These are phyloP conservation scores for Lepus americanus DNA, from an alignment of 2,113 vertebrate species.

Conservation along the genomic window DNA sequence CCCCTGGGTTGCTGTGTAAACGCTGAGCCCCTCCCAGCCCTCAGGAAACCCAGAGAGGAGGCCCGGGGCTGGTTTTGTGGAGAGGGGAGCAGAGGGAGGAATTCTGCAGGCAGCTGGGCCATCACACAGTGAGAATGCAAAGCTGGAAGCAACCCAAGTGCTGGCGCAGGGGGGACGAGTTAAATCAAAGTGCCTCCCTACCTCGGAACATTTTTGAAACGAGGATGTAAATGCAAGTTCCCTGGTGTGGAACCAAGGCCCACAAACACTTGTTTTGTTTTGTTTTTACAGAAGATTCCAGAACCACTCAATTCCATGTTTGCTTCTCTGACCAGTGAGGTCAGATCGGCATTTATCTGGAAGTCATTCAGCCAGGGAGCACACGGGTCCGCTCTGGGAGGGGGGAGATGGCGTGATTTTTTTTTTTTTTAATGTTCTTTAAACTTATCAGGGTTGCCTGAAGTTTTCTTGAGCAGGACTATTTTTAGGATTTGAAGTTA, in stretches of 20 bases:
- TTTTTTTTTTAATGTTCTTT: background rate
- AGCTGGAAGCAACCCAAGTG: background rate
- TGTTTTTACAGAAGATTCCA: background rate
- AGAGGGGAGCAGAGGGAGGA: background rate
- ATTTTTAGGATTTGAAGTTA: constrained; percentile 45
- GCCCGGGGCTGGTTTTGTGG: background rate
- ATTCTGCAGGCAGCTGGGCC: background rate
- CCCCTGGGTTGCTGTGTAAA: background rate
- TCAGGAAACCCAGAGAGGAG: background rate
- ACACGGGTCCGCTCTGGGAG: background rate
- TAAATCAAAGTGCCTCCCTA: background rate
- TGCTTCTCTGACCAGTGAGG: background rate
- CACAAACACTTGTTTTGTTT: no score
- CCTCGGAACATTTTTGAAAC: background rate
- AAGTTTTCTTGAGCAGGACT: background rate
- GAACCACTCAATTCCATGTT: constrained; percentile 17
- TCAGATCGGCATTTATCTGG: background rate
- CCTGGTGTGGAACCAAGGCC: background rate
- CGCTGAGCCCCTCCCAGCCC: background rate
- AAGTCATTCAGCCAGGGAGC: background rate
- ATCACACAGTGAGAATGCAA: background rate
- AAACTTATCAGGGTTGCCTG: background rate
- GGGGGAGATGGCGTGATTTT: background rate
- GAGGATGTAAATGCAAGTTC: background rate
- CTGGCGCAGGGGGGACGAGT: background rate